A percentile compares a stretch with the other conserved stretches of the same genome.
phyloP scores from a whole-genome alignment of 1,140 invertebrate species.

The Thrips palmi region DNA sequence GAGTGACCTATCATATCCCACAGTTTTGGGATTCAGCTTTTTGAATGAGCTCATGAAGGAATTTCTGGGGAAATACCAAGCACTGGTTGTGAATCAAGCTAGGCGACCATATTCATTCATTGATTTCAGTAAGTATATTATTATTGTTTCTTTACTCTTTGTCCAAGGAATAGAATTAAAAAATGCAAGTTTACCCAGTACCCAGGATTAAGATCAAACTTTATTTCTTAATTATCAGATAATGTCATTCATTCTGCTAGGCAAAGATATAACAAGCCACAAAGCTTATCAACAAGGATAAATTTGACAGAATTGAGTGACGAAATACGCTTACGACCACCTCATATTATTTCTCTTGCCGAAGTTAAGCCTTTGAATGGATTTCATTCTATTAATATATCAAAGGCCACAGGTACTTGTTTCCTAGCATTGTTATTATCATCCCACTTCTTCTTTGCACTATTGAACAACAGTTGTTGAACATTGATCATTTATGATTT shows the following conservation, averaged over 20 bases:
- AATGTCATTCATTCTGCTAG: slow-evolving; percentile 23
- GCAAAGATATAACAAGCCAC: slow-evolving; percentile 24
- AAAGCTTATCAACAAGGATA: slow-evolving; percentile 21
- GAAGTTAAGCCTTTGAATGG: slow-evolving; percentile 20
- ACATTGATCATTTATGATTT: no score
- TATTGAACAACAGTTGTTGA: no score
- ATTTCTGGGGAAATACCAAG: slow-evolving; percentile 23
- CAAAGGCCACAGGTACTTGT: slow-evolving; percentile 14
- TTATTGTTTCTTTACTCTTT: slow-evolving; percentile 5
- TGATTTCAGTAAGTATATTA: slow-evolving; percentile 24
- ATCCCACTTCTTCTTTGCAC: not conserved
- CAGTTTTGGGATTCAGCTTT: slow-evolving; percentile 26
- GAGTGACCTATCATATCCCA: slow-evolving; percentile 23
- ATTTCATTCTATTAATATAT: slow-evolving; percentile 11
- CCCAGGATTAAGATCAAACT: no score
- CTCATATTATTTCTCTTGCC: slow-evolving; percentile 19
- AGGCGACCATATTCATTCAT: slow-evolving; percentile 26
- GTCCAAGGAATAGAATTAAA: slow-evolving; percentile 1
- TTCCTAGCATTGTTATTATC: not conserved
- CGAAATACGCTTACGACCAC: slow-evolving; percentile 23
- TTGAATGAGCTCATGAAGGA: slow-evolving; percentile 27
- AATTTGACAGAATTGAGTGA: slow-evolving; percentile 23
- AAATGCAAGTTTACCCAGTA: no score
- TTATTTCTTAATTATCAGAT: no score
- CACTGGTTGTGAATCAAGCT: slow-evolving; percentile 19